phyloP scores from a whole-genome alignment of 2,888 invertebrate genomes.

The Gandaritis pyraliata region DNA sequence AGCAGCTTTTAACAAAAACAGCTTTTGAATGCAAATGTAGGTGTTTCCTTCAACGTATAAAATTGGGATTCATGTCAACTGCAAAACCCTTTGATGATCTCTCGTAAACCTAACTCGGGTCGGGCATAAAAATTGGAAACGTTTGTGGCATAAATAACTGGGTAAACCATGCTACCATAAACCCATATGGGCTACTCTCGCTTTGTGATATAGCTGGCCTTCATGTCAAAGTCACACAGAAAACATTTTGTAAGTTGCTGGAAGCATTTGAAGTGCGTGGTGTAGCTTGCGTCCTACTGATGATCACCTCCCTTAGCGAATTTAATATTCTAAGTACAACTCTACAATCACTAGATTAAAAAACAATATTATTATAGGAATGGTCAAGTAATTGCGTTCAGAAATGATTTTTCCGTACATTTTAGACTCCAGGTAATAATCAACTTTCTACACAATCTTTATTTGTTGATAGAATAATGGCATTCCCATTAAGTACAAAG shows the following conservation, averaged over 20 bases:
- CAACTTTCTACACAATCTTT: too few species aligned
- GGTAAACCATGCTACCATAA: slow-evolving; percentile 36
- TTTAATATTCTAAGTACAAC: too few species aligned
- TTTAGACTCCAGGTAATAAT: too few species aligned
- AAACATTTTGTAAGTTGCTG: slow-evolving; percentile 1
- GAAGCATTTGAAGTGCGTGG: neutral
- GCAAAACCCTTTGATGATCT: slow-evolving; percentile 44
- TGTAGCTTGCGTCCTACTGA: too few species aligned
- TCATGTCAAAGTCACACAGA: slow-evolving; percentile 13
- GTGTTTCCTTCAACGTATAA: slow-evolving; percentile 36
- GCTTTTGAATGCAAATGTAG: slow-evolving; percentile 37
- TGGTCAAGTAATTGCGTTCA: too few species aligned
- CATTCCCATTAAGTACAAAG: too few species aligned
- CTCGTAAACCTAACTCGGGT: slow-evolving; percentile 42
- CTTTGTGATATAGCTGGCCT: slow-evolving; percentile 29
- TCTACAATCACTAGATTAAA: too few species aligned
- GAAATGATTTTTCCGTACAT: too few species aligned
- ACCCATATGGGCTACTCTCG: slow-evolving; percentile 33
- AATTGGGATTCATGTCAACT: slow-evolving; percentile 41
- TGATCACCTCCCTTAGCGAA: too few species aligned
- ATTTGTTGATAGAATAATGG: too few species aligned
- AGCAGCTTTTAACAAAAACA: slow-evolving; percentile 20
- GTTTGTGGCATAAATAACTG: slow-evolving; percentile 37
- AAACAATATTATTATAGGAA: too few species aligned
- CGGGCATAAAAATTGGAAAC: slow-evolving; percentile 45